These are phyloP conservation scores for Chelon labrosus DNA, from an alignment of 2,797 vertebrate genomes.

Conservation along the genomic window DNA sequence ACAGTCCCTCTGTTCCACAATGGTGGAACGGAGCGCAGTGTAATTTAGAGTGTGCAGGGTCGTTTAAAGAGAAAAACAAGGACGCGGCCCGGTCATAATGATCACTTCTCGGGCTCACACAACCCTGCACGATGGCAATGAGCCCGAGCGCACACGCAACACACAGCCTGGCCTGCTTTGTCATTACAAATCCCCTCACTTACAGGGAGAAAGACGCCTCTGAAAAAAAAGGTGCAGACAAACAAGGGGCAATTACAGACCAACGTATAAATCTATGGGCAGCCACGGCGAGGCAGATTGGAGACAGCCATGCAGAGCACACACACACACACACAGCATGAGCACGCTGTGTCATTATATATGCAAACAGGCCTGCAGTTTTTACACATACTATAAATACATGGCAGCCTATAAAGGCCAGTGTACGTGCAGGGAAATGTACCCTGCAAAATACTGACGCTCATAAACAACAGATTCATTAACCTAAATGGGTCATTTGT, in stretches of 20 bases:
- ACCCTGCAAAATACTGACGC: constrained; percentile 36
- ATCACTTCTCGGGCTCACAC: constrained; percentile 46
- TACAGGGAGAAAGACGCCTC: constrained; percentile 40
- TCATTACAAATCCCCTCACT: constrained; percentile 56
- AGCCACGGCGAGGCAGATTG: constrained; percentile 41
- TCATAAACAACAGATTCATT: constrained; percentile 36
- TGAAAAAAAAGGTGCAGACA: constrained; percentile 61
- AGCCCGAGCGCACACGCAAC: neutral
- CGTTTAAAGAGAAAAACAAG: constrained; percentile 64
- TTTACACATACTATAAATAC: constrained; percentile 68
- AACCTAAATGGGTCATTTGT: constrained; percentile 37
- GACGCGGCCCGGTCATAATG: constrained; percentile 61
- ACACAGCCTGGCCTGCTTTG: constrained; percentile 2
- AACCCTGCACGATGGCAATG: constrained; percentile 1
- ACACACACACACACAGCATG: constrained; percentile 26
- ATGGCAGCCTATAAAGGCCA: constrained; percentile 37
- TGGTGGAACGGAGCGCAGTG: constrained; percentile 35
- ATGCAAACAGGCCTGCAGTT: constrained; percentile 60
- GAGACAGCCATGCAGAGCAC: constrained; percentile 36
- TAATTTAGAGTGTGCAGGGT: constrained; percentile 54
- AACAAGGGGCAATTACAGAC: constrained; percentile 63
- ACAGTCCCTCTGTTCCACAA: constrained; percentile 42
- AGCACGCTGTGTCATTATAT: constrained; percentile 64
- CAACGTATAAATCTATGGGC: constrained; percentile 55
- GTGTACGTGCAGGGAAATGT: constrained; percentile 26